Conservation (phyloP, 2,888 invertebrate species). For the Dastarcus helophoroides region DNA sequence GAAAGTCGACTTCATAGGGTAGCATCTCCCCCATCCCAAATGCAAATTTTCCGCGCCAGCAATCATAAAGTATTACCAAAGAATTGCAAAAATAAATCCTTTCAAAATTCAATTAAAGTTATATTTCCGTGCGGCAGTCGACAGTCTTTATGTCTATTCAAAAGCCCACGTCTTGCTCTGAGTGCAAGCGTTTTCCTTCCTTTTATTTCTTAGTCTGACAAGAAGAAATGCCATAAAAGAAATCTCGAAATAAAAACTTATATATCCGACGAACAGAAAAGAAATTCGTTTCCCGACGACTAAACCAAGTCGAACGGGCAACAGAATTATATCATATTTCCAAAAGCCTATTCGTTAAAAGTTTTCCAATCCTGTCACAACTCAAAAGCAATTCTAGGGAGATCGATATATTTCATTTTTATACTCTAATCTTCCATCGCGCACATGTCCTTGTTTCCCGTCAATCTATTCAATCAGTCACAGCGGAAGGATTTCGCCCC, state of each 20-base stretch:
- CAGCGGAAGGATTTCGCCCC: no score
- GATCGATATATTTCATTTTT: conserved; percentile 24
- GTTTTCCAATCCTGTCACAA: conserved; percentile 26
- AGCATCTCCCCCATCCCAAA: no score
- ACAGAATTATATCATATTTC: conserved; percentile 17
- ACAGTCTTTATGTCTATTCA: conserved; percentile 12
- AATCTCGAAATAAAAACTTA: no score
- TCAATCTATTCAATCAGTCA: no score
- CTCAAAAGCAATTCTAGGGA: conserved; percentile 18
- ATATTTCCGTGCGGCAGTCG: conserved; percentile 13
- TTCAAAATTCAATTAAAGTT: conserved; percentile 33
- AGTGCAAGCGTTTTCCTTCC: no score
- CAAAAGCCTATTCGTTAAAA: conserved; percentile 26
- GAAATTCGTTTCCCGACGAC: no score
- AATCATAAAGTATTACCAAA: conserved; percentile 35
- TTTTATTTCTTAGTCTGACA: no score
- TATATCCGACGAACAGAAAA: no score
- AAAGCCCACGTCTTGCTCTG: conserved; percentile 11
- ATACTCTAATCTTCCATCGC: no score
- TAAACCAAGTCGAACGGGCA: no score
- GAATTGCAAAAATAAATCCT: conserved; percentile 31
- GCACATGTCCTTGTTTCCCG: conserved; percentile 15
- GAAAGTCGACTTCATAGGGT: no score
- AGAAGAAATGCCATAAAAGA: no score
- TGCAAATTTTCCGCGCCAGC: conserved; percentile 34